Evolutionary conservation across 2,888 invertebrate genomes (phyloP).

Genomic region (Perizoma affinitatum): DNA sequence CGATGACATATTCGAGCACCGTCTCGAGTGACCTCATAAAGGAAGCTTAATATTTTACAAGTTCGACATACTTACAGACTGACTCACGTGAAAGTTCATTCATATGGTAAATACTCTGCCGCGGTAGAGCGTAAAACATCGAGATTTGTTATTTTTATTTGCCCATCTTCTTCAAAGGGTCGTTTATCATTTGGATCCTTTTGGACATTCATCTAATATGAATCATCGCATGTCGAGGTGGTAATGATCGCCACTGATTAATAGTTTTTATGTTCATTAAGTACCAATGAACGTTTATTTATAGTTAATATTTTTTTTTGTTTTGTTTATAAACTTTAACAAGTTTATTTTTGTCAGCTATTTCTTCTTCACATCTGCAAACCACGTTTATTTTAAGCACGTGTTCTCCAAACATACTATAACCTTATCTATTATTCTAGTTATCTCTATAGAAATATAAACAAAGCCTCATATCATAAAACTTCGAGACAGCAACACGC

Average conservation of each 20-base stretch:
- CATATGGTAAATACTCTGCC: slow-evolving; percentile 38
- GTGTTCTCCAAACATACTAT: slow-evolving; percentile 52
- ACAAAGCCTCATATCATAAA: slow-evolving; percentile 64
- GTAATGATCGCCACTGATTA: slow-evolving; percentile 8
- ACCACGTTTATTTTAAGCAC: slow-evolving; percentile 56
- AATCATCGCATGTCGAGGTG: slow-evolving; percentile 32
- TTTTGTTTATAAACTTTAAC: neutral
- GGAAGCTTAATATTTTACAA: slow-evolving; percentile 60
- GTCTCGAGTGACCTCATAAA: slow-evolving; percentile 41
- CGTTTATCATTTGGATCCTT: slow-evolving; percentile 34
- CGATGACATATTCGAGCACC: slow-evolving; percentile 42
- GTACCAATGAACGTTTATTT: slow-evolving; percentile 8
- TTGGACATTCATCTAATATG: slow-evolving; percentile 37
- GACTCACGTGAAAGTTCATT: slow-evolving; percentile 73
- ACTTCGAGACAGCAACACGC: slow-evolving; percentile 49
- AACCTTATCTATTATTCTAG: slow-evolving; percentile 50
- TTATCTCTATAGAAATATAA: slow-evolving; percentile 72
- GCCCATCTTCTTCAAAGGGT: slow-evolving; percentile 37
- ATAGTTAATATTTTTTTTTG: neutral
- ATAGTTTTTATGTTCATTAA: slow-evolving; percentile 11
- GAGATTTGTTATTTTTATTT: slow-evolving; percentile 35
- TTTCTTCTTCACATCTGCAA: slow-evolving; percentile 45
- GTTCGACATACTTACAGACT: slow-evolving; percentile 64
- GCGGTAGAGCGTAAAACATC: slow-evolving; percentile 33
- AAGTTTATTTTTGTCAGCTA: neutral